A percentile compares a stretch with the other conserved stretches of the same genome.
These are phyloP conservation scores for Cancer borealis DNA, from an alignment of 2,888 invertebrate genomes.

Conservation along the genomic window DNA sequence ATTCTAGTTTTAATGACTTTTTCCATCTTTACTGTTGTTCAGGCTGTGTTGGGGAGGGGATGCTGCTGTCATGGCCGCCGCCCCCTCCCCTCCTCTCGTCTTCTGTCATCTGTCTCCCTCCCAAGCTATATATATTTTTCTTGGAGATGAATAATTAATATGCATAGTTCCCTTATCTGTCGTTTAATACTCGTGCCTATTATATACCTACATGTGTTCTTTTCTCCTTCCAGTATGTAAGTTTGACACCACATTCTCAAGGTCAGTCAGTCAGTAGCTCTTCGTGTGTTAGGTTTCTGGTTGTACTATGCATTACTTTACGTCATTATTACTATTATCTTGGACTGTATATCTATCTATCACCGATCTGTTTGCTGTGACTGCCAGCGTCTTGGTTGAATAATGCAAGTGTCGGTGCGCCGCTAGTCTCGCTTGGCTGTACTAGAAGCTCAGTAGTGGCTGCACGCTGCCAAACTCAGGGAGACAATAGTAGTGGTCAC, in stretches of 20 bases:
- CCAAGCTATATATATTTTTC: slow-evolving; percentile 38
- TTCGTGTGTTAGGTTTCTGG: slow-evolving; percentile 60
- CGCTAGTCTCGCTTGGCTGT: slow-evolving; percentile 47
- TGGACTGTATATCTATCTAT: neutral
- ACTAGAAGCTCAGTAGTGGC: slow-evolving; percentile 9
- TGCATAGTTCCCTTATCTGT: slow-evolving; percentile 58
- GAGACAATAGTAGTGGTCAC: neutral
- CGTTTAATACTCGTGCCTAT: slow-evolving; percentile 48
- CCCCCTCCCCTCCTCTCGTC: neutral
- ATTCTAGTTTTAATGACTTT: slow-evolving; percentile 13
- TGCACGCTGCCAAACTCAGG: neutral
- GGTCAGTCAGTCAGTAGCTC: slow-evolving; percentile 71
- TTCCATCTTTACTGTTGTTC: neutral
- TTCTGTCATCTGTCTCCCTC: slow-evolving; percentile 52
- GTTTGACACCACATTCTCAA: slow-evolving; percentile 69
- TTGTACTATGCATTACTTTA: slow-evolving; percentile 37
- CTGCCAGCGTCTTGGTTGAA: neutral
- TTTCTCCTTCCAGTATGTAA: slow-evolving; percentile 75
- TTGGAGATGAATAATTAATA: slow-evolving; percentile 55
- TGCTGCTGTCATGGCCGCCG: neutral
- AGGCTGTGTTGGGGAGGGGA: neutral
- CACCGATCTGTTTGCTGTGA: slow-evolving; percentile 12
- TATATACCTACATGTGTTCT: slow-evolving; percentile 66
- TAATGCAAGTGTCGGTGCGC: slow-evolving; percentile 47
- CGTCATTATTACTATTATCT: slow-evolving; percentile 28